phyloP scores from a whole-genome alignment of 2,113 vertebrate genomes.

The Fregetta grallaria region DNA sequence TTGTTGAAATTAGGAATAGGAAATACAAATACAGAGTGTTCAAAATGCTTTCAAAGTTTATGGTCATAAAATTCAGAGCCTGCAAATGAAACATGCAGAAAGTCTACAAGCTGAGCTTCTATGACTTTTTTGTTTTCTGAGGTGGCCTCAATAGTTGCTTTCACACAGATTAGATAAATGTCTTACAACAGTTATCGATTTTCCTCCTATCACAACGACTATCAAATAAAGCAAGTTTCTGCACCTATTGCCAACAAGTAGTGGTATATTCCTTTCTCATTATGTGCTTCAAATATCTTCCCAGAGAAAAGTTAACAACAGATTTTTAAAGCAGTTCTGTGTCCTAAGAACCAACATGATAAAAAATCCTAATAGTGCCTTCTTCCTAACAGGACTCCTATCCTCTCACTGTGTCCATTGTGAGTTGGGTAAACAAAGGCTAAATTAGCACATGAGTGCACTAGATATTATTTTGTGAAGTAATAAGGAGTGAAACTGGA shows the following conservation, averaged over 20 bases:
- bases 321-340: not conserved
- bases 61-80: not conserved
- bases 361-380: not conserved
- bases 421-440: not conserved
- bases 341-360: not conserved
- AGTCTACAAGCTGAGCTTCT: not conserved
- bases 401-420: not conserved
- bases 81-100: not conserved
- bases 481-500: not conserved
- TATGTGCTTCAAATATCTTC: not conserved
- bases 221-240: not conserved
- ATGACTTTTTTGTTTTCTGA: not conserved
- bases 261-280: not conserved
- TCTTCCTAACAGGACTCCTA: not conserved
- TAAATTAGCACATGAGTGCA: not conserved
- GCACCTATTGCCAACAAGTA: not conserved
- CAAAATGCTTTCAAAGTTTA: not conserved
- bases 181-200: not conserved
- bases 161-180: not conserved
- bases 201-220: not conserved
- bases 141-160: not conserved
- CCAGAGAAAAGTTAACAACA: not conserved
- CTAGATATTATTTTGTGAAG: not conserved
- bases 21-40: conserved; percentile 23
- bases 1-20: not conserved